Evolutionary conservation across 2,113 vertebrate species (phyloP), one percentile per base, ranked within the genome.

Genomic region (Rhadina sibilatrix): DNA sequence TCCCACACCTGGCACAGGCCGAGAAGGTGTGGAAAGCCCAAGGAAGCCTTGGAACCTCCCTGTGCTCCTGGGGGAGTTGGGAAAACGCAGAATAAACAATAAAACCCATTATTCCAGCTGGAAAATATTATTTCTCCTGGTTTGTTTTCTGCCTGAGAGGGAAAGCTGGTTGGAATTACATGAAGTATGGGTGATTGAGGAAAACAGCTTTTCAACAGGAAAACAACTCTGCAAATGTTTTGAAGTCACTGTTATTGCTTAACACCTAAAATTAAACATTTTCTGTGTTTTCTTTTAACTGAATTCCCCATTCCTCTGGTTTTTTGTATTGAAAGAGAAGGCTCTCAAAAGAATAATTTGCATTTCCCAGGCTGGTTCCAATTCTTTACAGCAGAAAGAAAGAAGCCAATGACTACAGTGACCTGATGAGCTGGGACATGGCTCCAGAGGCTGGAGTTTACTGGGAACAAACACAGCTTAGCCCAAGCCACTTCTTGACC

Each of bases 181-280:
- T 28, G 3, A 92, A 91, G 69, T 54, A 81, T 92, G 94, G 50
- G 24, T 46, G 80, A 96, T 69, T 52, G 61, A 94, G 65, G 93
- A 84, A 87, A 89, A 71, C 19, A 76, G 79, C 53, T 94, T 94
- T 94, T 79, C 70, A 85, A 65, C 83, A 47, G 66, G 76, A 53
- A 60, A 89, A 74, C 33, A 92, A 74, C 42, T 78, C 75, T 66
- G 63, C 50, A 74, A 76, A 57, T 8, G 44, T 93, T 93, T 92
- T 92, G 72, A 93, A 83, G 82, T 93, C 49, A 31, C 38, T 85
- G 22, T 60, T 94, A 78, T 64, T 95, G 65, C 52, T 93, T 93
- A 96, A 87, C 65, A 94, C 70, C 84, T 93, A 85, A 95, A 95
- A 82, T 94, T 38, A 87, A 91, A 91, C 17, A 44, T 89, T 76